Evolutionary conservation across 2,888 invertebrate species (phyloP).

Genomic region (Halocaridina rubra): DNA sequence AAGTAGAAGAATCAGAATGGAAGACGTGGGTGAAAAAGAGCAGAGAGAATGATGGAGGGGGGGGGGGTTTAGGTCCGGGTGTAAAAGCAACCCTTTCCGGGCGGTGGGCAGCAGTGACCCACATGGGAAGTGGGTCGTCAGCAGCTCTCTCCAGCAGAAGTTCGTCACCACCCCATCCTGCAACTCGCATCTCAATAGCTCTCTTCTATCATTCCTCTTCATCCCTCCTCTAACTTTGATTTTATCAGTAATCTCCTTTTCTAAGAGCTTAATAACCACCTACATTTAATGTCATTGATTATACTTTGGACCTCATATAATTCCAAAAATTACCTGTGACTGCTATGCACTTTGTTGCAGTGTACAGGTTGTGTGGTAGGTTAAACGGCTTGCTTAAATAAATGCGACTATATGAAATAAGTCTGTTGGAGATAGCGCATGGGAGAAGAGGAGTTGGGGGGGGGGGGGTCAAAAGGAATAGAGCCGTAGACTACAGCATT

Average conservation of each 20-base stretch:
- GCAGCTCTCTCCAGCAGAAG: slow-evolving; percentile 8
- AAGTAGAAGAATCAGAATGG: neutral
- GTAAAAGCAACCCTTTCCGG: slow-evolving; percentile 32
- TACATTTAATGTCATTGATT: too few species aligned
- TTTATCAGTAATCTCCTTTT: too few species aligned
- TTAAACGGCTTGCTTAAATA: too few species aligned
- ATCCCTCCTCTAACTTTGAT: neutral
- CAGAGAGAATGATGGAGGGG: neutral
- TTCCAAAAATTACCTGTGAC: too few species aligned
- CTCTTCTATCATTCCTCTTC: neutral
- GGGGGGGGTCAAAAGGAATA: neutral
- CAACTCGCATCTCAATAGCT: neutral
- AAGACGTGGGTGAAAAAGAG: neutral
- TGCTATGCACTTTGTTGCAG: too few species aligned
- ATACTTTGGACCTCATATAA: too few species aligned
- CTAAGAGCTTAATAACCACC: too few species aligned
- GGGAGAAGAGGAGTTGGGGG: neutral
- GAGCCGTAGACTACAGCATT: slow-evolving; percentile 18
- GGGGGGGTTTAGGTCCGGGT: slow-evolving; percentile 13
- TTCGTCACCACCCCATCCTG: neutral
- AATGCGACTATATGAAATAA: neutral
- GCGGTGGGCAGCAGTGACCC: slow-evolving; percentile 41
- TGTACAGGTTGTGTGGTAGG: too few species aligned
- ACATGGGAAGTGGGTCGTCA: slow-evolving; percentile 45
- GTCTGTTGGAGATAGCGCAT: neutral